These are phyloP conservation scores for Drosophila mojavensis DNA, from an alignment of 1,140 invertebrate species.

Conservation along the genomic window DNA sequence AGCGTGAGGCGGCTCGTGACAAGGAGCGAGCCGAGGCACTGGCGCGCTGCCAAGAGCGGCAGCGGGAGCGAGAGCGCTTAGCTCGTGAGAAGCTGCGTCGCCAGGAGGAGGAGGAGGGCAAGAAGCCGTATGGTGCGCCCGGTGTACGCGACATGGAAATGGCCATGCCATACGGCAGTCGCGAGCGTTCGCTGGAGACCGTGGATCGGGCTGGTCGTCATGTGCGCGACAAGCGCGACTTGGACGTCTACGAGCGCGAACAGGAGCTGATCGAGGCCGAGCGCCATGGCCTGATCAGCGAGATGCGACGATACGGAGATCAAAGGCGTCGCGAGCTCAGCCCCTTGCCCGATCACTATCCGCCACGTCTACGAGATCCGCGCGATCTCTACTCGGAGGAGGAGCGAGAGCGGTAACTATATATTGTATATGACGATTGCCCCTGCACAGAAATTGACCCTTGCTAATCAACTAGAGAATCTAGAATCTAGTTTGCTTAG, in stretches of 20 bases:
- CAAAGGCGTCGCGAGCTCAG: constrained; percentile 66
- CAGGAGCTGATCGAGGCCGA: constrained; percentile 75
- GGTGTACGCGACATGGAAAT: constrained; percentile 69
- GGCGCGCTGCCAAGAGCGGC: constrained; percentile 86
- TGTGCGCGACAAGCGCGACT: constrained; percentile 59
- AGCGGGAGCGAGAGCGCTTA: constrained; percentile 87
- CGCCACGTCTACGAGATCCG: constrained; percentile 61
- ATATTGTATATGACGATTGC: neutral
- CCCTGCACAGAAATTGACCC: too few species aligned
- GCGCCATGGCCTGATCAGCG: constrained; percentile 66
- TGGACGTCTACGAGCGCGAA: constrained; percentile 76
- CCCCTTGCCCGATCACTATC: constrained; percentile 64
- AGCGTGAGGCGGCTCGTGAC: constrained; percentile 85
- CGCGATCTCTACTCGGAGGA: constrained; percentile 77
- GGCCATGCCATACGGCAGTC: constrained; percentile 61
- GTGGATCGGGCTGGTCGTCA: constrained; percentile 58
- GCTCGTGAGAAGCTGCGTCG: constrained; percentile 83
- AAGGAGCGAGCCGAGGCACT: constrained; percentile 86
- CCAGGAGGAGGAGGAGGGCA: constrained; percentile 83
- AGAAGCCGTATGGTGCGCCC: constrained; percentile 56
- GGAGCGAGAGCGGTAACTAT: constrained; percentile 67
- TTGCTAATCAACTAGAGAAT: too few species aligned
- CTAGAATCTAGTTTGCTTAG: too few species aligned
- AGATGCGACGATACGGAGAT: constrained; percentile 67
- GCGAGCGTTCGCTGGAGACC: constrained; percentile 74